These are phyloP conservation scores for Fabriciana adippe DNA, from an alignment of 2,888 invertebrate species.

Conservation along the genomic window DNA sequence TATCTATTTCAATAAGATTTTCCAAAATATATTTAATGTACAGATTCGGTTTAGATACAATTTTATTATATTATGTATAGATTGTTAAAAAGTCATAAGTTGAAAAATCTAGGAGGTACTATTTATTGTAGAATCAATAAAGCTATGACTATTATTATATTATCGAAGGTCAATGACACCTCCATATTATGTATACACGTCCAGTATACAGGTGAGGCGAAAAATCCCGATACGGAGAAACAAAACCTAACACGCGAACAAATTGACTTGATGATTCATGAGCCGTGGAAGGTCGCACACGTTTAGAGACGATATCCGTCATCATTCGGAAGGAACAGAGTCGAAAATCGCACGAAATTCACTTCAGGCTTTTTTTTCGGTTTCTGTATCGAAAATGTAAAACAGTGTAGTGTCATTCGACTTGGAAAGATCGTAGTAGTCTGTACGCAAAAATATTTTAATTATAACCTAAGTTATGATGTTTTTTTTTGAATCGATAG, in stretches of 20 bases:
- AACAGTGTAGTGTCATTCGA: conserved; percentile 27
- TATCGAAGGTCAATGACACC: conserved; percentile 30
- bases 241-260: conserved; percentile 36
- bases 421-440: conserved; percentile 21
- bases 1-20: too few relatives aligned
- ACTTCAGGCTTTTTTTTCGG: conserved; percentile 19
- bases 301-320: conserved; percentile 27
- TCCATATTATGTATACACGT: conserved; percentile 5
- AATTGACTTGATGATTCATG: conserved; percentile 40
- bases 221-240: conserved; percentile 37
- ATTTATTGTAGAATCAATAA: too few relatives aligned
- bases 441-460: background rate
- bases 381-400: conserved; percentile 18
- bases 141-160: background rate
- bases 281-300: conserved; percentile 39
- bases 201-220: conserved; percentile 25
- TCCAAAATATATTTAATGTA: too few relatives aligned
- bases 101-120: too few relatives aligned
- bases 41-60: too few relatives aligned
- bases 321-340: conserved; percentile 30
- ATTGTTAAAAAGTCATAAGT: too few relatives aligned
- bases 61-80: too few relatives aligned
- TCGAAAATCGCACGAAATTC: conserved; percentile 26
- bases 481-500: conserved; percentile 1
- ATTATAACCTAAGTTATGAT: background rate